Base-by-base conservation (phyloP, 2,113 vertebrate genomes). In the Ageneiosus marmoratus region DNA sequence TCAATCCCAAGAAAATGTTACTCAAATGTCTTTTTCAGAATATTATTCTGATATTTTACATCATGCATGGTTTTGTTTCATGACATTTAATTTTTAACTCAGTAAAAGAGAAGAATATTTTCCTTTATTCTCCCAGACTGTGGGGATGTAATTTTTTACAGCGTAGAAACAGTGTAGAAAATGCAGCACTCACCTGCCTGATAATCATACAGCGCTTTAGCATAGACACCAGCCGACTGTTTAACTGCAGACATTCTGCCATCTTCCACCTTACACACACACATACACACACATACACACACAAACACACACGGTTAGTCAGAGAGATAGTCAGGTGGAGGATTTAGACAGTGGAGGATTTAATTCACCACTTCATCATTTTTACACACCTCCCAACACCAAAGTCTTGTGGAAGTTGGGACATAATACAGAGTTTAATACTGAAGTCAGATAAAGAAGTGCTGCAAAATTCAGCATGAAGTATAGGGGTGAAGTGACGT, bases 141-240 rank as follows among this genome's bases (percentile, higher is more conserved):
- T 2, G 11, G 24, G n/a, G 56, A 12, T 60, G 24, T 60, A 60
- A 56, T 27, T 5, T 18, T 20, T 65, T 20, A 1, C 62, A 34
- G n/a, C n/a, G n/a, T n/a, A n/a, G n/a, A n/a, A n/a, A n/a, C n/a
- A n/a, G n/a, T n/a, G n/a, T n/a, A n/a, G n/a, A n/a, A n/a, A n/a
- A n/a, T n/a, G 18, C 29, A 41, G 20, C 20, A 73, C 90, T n/a
- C 86, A 98, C 96, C 93, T 69, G 96, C 97, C 89, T 99, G 97
- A 86, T 99, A 99, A 91, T 99, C 97, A 0, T 98, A 99, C 5
- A 99, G 88, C 0, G 96, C 97, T 65, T 92, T 94, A 15, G 97
- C 97, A n/a, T 94, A 92, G 15, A 95, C 63, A 1, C 78, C 90
- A 93, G 58, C 4, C 13, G 24, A 8, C 44, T 1, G 12, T 18